Conservation (phyloP, 2,113 vertebrate species). For the Arizona elegans region DNA sequence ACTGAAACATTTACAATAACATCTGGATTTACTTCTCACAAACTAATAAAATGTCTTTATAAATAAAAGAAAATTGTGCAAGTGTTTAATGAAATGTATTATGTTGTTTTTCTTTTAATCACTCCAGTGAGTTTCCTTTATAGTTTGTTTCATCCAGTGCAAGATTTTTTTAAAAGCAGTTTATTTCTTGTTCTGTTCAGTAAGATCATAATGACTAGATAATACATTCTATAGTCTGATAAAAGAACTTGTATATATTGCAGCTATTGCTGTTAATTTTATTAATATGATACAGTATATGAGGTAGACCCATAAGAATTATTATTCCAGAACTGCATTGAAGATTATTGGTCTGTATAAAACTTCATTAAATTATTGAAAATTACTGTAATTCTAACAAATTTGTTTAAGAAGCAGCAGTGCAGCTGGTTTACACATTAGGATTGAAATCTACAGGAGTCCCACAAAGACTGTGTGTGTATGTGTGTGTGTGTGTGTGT, state of each 20-base stretch:
- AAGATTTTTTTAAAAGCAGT: neutral
- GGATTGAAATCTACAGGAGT: neutral
- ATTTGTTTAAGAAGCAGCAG: neutral
- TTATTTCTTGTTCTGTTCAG: neutral
- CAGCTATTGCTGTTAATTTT: neutral
- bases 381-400: neutral
- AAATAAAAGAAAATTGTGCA: slow-evolving; percentile 33
- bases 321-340: neutral
- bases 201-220: neutral
- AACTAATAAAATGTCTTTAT: slow-evolving; percentile 30
- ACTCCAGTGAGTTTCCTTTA: slow-evolving; percentile 2
- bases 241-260: neutral
- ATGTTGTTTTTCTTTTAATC: slow-evolving; percentile 20
- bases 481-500: neutral
- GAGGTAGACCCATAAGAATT: neutral
- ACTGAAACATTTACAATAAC: slow-evolving; percentile 34
- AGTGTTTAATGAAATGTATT: slow-evolving; percentile 7
- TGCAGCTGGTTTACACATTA: neutral
- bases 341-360: neutral
- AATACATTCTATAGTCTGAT: neutral
- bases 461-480: neutral
- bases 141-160: neutral
- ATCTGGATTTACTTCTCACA: neutral
- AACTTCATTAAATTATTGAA: neutral
- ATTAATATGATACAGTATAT: neutral